Evolutionary conservation across 2,113 vertebrate genomes (phyloP), one percentile per base, ranked within the genome.

Genomic region (Synodontis membranacea): DNA sequence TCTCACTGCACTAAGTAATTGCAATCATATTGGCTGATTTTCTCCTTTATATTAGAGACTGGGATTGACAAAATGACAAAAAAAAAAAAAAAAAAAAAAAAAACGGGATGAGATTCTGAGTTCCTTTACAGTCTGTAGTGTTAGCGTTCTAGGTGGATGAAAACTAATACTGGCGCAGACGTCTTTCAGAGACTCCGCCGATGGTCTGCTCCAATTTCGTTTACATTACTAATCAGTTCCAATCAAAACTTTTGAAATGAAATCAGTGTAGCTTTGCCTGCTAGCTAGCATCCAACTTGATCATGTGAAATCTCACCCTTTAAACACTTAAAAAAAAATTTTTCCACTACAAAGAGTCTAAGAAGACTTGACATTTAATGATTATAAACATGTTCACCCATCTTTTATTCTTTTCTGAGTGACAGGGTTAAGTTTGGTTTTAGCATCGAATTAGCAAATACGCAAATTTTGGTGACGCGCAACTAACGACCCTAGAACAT

Each of bases 1-100:
- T 80, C 37, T 56, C 78, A 56, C 52, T 39, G 78, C 78, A 39
- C 78, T 56, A 80, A 80, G 52, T 56, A 56, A 80, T 80, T 80
- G 52, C 78, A 80, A 39, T 56, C 52, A 34, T 80, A 80, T 56
- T 12, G 52, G 50, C 4, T 80, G 31, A 79, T 58, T 58, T 80
- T 56, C 52, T 80, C 17, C 28, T 19, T 78, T 56, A 37, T 21
- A 56, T 23, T 37, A 54, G 31, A 25, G 31, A 80, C 31, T 5
- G 5, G 9, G 31, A 56, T 56, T 23, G 34, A 56, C 50, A 56
- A 37, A 56, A 80, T 39, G 34, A 39, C 52, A 39, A 12, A 25
- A 44, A 48, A 44, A 46, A 28, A 17, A 48, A 34, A 78, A 39
- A 12, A 25, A 44, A 48, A 44, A 46, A 28, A 17, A 48, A 34